Conservation (phyloP, 2,797 vertebrate genomes). For the Amphiprion clarkii region DNA sequence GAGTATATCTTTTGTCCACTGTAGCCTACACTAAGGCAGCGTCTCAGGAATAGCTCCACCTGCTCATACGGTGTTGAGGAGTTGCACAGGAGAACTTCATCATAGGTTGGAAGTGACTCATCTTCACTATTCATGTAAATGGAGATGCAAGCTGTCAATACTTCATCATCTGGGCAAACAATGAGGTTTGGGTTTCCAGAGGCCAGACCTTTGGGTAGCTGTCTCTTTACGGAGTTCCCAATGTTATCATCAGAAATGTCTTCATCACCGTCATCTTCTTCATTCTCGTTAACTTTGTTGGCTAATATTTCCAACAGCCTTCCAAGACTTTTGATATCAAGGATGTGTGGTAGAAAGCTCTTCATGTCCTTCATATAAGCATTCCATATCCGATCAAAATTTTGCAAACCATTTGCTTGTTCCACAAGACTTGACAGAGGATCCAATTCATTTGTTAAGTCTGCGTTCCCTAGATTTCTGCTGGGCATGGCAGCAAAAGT, state of each 20-base stretch:
- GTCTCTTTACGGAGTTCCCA: slow-evolving; percentile 76
- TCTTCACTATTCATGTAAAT: slow-evolving; percentile 87
- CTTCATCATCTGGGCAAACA: slow-evolving; percentile 83
- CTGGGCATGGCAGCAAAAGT: slow-evolving; percentile 75
- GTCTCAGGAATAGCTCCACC: slow-evolving; percentile 89
- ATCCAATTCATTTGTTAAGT: slow-evolving; percentile 38
- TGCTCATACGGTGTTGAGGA: slow-evolving; percentile 87
- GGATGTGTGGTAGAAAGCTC: slow-evolving; percentile 83
- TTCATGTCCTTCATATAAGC: slow-evolving; percentile 86
- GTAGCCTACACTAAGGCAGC: slow-evolving; percentile 84
- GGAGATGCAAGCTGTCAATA: slow-evolving; percentile 86
- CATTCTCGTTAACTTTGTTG: slow-evolving; percentile 67
- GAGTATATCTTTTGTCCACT: slow-evolving; percentile 84
- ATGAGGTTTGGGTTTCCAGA: slow-evolving; percentile 89
- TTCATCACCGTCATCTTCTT: slow-evolving; percentile 36
- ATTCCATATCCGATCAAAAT: slow-evolving; percentile 87
- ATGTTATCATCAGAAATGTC: slow-evolving; percentile 67
- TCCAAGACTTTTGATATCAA: slow-evolving; percentile 90
- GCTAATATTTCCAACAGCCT: slow-evolving; percentile 75
- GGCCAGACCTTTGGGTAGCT: slow-evolving; percentile 82
- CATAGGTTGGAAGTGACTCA: slow-evolving; percentile 87
- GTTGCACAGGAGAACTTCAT: slow-evolving; percentile 91
- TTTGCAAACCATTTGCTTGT: slow-evolving; percentile 53
- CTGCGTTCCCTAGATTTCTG: slow-evolving; percentile 27
- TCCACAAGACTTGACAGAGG: slow-evolving; percentile 54